Conservation (phyloP, 37 sponge, comb jelly and placozoan genomes). For the Haliclona indistincta region DNA sequence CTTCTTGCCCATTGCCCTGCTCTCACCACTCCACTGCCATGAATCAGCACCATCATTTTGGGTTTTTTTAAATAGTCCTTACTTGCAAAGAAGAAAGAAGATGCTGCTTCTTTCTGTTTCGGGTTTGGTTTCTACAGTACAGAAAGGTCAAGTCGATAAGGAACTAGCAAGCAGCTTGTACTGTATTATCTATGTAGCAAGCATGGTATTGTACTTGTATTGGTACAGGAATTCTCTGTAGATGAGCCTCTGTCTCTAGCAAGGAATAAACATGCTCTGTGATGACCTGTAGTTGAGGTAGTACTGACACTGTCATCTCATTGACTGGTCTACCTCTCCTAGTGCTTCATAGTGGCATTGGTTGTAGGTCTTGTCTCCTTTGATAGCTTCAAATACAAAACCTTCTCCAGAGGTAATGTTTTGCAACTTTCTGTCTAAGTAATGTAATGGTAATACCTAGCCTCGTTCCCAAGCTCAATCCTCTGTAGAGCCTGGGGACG, state of each 20-base stretch:
- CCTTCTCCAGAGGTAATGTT: conserved; percentile 46
- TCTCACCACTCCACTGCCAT: conserved; percentile 89
- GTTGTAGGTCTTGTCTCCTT: conserved; percentile 44
- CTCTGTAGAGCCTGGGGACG: no score
- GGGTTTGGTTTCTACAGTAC: no score
- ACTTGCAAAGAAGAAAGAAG: conserved; percentile 74
- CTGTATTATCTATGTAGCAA: no score
- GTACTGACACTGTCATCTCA: neutral
- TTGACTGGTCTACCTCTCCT: conserved; percentile 56
- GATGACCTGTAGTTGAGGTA: conserved; percentile 35
- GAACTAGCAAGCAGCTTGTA: no score
- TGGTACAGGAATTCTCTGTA: conserved; percentile 50
- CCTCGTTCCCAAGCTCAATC: no score
- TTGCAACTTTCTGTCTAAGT: conserved; percentile 61
- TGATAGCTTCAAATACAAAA: conserved; percentile 60
- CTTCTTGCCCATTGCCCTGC: conserved; percentile 92
- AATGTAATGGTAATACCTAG: no score
- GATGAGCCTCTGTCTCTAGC: conserved; percentile 55
- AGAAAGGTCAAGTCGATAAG: no score
- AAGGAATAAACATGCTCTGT: conserved; percentile 73
- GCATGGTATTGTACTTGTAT: no score
- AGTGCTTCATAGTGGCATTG: conserved; percentile 85
- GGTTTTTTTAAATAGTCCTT: conserved; percentile 50
- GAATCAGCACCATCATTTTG: conserved; percentile 78
- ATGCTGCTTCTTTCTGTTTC: conserved; percentile 24